Percentiles rank a stretch among this genome's conserved stretches.
phyloP scores from a whole-genome alignment of 2,888 invertebrate genomes.

The Cantharis nigra region DNA sequence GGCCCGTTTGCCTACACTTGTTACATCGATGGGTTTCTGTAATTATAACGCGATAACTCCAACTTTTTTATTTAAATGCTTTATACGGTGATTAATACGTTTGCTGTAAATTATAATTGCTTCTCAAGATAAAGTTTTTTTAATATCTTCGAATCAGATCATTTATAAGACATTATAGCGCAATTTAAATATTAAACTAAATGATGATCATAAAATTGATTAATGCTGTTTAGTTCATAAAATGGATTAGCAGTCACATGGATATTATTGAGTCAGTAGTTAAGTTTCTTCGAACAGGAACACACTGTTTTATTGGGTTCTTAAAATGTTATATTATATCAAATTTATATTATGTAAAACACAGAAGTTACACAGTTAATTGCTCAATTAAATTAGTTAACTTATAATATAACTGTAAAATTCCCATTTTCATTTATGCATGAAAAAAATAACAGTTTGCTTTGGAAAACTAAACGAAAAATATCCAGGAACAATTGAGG shows the following conservation, averaged over 20 bases:
- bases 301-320: not conserved
- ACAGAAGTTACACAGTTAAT: not conserved
- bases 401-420: not conserved
- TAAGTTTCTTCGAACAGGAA: not conserved
- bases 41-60: too few species aligned
- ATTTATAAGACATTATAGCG: not conserved
- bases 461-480: too few species aligned
- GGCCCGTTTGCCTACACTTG: too few species aligned
- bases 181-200: not conserved
- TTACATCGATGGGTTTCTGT: too few species aligned
- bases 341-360: not conserved
- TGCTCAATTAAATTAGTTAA: not conserved
- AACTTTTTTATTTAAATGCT: too few species aligned
- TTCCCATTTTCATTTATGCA: too few species aligned
- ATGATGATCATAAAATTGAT: not conserved
- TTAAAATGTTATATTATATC: not conserved
- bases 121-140: not conserved
- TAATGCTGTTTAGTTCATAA: not conserved
- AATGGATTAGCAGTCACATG: not conserved
- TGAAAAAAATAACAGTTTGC: too few species aligned
- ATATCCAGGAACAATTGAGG: too few species aligned
- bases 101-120: not conserved
- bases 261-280: not conserved
- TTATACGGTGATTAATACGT: not conserved
- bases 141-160: not conserved